Evolutionary conservation across 1,140 invertebrate genomes (phyloP), one percentile per base, ranked within the genome.

Genomic region (Aphidius gifuensis): DNA sequence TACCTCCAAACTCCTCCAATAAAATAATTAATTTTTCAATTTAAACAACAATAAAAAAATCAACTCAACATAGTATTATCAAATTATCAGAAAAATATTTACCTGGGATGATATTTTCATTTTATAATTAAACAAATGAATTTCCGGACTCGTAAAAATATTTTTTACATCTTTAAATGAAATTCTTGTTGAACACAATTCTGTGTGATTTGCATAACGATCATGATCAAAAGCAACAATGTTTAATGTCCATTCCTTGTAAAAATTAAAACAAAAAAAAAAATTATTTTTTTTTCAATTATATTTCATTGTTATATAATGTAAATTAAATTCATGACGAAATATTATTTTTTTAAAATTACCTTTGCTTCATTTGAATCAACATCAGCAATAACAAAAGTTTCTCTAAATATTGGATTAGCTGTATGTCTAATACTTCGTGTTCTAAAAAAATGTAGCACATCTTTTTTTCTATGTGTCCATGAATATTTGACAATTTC

Each of bases 1-100:
- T 74, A 50, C 82, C 83, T 21, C 84, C 84, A 62, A 71, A 80
- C 65, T 79, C 77, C 79, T 81, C 4, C 1, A 68, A 75, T 16
- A 42, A 60, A 9, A 56, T 51, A 51, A 58, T 56, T 44, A 7
- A 51, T 45, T 11, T 9, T 40, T 7, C 38, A 9, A 48, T 42
- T 62, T 40, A 42, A 45, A 53, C 16, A 53, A 16, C 16, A 16
- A 16, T 16, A 16, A 16, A 16, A 16, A 16, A 16, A 16, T 16
- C 16, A 16, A 16, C 16, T 16, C 16, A 16, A 16, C 1, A 16
- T 16, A 16, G 1, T 16, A 0, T 16, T 1, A 16, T 0, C 16
- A 16, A 58, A 44, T 45, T 16, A 49, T 48, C 40, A 42, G 46
- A 48, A 56, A 46, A 61, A 58, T 44, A 0, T 11, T 42, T 68